A percentile compares a stretch with the other conserved stretches of the same genome.
phyloP scores from a whole-genome alignment of 2,797 vertebrate species.

The Poliocrania exsul region DNA sequence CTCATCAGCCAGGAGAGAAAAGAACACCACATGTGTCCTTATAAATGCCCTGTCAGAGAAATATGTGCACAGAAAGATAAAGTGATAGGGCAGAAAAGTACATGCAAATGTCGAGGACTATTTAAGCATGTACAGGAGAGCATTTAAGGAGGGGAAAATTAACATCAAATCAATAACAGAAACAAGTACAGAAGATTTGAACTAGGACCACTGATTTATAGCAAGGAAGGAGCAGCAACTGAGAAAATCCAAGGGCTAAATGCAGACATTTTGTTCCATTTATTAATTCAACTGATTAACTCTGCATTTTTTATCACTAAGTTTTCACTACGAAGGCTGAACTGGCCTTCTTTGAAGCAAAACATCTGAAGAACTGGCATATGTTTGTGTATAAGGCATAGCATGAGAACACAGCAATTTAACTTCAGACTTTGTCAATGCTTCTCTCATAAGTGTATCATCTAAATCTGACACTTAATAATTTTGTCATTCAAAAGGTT shows the following conservation, averaged over 20 bases:
- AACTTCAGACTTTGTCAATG: slow-evolving; percentile 9
- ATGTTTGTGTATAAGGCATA: not conserved
- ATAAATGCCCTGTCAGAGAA: not conserved
- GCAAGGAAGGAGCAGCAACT: not conserved
- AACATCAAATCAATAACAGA: not conserved
- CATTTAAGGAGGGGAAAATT: not conserved
- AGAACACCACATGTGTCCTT: not conserved
- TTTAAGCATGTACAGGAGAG: not conserved
- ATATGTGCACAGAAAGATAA: not conserved
- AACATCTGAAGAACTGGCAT: slow-evolving; percentile 12
- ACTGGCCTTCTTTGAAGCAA: slow-evolving; percentile 25
- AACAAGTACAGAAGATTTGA: not conserved
- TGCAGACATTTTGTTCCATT: not conserved
- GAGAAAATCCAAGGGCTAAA: not conserved
- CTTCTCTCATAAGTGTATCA: not conserved
- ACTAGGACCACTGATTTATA: not conserved
- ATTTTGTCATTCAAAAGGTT: slow-evolving; percentile 33
- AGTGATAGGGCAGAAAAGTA: not conserved
- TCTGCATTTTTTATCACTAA: not conserved
- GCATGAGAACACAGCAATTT: not conserved
- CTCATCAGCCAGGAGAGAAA: not conserved
- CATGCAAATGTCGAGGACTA: not conserved
- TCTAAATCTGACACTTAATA: slow-evolving; percentile 32
- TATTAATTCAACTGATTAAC: slow-evolving; percentile 22
- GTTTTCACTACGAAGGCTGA: not conserved